Evolutionary conservation across 2,113 vertebrate species (phyloP).

Genomic region (Nannobrachium achirus): DNA sequence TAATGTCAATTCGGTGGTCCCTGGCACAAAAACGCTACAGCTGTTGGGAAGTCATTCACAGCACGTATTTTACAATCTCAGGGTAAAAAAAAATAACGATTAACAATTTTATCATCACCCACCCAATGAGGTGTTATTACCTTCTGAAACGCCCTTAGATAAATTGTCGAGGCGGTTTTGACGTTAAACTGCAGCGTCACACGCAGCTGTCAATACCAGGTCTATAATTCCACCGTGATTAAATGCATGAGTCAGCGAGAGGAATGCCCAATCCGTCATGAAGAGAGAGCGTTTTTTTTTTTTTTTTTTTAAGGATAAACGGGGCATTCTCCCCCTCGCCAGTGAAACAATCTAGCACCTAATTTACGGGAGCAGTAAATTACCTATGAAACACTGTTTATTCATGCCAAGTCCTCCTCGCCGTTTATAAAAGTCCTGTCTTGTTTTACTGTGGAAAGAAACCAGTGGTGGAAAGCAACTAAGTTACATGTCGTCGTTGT

Average conservation of each 20-base stretch:
- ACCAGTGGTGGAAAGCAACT: too few relatives aligned
- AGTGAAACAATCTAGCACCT: conserved; percentile 23
- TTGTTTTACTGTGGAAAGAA: conserved; percentile 37
- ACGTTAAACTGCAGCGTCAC: not conserved
- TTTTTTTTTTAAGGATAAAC: not conserved
- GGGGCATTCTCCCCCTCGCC: conserved; percentile 4
- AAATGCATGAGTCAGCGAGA: conserved; percentile 7
- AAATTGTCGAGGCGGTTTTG: not conserved
- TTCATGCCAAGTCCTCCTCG: conserved; percentile 6
- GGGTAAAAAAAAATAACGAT: too few relatives aligned
- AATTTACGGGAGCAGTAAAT: conserved; percentile 23
- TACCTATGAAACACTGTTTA: conserved; percentile 32
- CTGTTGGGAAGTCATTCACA: too few relatives aligned
- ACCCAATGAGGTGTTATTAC: not conserved
- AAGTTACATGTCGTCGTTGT: too few relatives aligned
- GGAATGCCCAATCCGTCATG: not conserved
- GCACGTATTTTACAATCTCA: too few relatives aligned
- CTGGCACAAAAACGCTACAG: too few relatives aligned
- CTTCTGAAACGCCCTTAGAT: not conserved
- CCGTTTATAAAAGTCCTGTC: conserved; percentile 21
- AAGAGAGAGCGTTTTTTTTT: too few relatives aligned
- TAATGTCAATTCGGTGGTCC: too few relatives aligned
- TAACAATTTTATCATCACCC: not conserved
- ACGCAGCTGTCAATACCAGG: not conserved
- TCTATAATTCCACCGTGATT: not conserved